Base-by-base conservation (phyloP, 2,888 invertebrate genomes). In the Trachelus troglodyta region DNA sequence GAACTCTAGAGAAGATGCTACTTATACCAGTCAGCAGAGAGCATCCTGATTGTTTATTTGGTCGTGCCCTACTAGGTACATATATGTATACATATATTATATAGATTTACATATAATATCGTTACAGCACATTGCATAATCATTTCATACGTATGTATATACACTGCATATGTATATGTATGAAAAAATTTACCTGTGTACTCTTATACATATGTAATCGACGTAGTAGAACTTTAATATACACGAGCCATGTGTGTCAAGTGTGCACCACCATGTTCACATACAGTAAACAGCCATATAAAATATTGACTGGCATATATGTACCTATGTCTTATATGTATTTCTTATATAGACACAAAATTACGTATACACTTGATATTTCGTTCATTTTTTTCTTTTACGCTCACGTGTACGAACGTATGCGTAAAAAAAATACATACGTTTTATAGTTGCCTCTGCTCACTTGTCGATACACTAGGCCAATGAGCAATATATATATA, bases 21-120 rank as follows among this genome's bases (percentile, higher is more conserved):
- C 56, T 56, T 56, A 56, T 56, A 56, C 31, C 71, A 71, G 71
- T 71, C 71, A 34, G 71, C 71, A 34, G 34, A 71, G 71, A 71
- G 71, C 71, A 71, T 71, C 71, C 71, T 71, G 71, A 71, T 71
- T 71, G 71, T 71, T 71, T 71, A 71, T 71, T 71, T 71, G 71
- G 71, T 71, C 71, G 33, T 71, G 71, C 30, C 31, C 31, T 71
- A 71, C 12, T 71, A 71, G 71, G 71, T 71, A 71, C 33, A 71
- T 71, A 71, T 71, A 71, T 71, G 15, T 71, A 71, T 71, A 71
- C 31, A 71, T 15, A 33, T 69, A 35, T 12, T 69, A 30, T 69
- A 71, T 71, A 31, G 12, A 31, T 34, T 31, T 33, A 71, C 31
- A 31, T 30, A 33, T 15, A 31, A 33, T 71, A 71, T 71, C 31